phyloP scores from a whole-genome alignment of 2,113 vertebrate genomes.

The Malaclemys terrapin region DNA sequence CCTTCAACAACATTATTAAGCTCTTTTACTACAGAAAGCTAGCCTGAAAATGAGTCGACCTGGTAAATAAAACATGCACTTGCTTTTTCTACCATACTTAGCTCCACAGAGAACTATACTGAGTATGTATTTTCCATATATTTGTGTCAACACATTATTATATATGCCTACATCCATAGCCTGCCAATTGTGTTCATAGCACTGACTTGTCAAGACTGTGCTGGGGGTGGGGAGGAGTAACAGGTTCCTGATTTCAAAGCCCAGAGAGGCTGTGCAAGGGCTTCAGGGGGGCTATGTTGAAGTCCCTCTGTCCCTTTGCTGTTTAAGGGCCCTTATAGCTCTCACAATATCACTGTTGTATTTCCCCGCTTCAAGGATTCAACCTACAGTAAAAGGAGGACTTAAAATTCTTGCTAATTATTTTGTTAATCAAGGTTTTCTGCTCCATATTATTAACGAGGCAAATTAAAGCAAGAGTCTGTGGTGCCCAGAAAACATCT shows the following conservation, averaged over 20 bases:
- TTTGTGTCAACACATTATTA: constrained; percentile 53
- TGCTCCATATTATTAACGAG: constrained; percentile 15
- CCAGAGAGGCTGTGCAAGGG: background rate
- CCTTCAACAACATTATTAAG: constrained; percentile 66
- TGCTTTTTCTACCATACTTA: constrained; percentile 30
- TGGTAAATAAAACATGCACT: constrained; percentile 68
- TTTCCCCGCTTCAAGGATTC: background rate
- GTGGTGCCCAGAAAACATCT: constrained; percentile 50
- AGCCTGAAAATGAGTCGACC: constrained; percentile 49
- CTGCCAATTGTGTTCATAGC: constrained; percentile 21
- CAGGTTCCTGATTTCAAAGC: background rate
- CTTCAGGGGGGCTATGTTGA: background rate
- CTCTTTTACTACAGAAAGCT: constrained; percentile 60
- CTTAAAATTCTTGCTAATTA: constrained; percentile 7
- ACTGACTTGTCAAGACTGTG: background rate
- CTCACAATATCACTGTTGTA: background rate
- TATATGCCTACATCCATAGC: constrained; percentile 18
- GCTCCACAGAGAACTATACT: constrained; percentile 38
- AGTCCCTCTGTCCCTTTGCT: background rate
- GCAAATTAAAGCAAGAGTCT: constrained; percentile 28
- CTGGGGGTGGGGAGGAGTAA: background rate
- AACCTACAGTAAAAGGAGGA: background rate
- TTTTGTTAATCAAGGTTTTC: constrained; percentile 53
- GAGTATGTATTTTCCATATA: constrained; percentile 40
- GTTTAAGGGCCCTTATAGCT: background rate